Evolutionary conservation across 2,113 vertebrate genomes (phyloP).

Genomic region (Hirundichthys speculiger): DNA sequence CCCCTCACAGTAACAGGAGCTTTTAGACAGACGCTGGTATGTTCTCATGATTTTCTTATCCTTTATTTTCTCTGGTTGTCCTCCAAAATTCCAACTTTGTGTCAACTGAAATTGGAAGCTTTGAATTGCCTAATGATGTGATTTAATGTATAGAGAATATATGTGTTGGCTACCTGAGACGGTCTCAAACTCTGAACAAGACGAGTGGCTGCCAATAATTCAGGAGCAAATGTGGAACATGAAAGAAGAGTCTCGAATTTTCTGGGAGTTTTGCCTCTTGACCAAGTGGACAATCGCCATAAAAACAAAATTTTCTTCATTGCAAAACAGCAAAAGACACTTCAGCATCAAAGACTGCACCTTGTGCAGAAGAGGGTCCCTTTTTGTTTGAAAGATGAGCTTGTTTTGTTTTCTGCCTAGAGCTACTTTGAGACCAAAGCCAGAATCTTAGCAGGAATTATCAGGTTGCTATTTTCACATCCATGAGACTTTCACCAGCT

Average conservation of each 20-base stretch:
- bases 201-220: not conserved
- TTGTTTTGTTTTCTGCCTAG: slow-evolving; percentile 66
- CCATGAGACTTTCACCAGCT: slow-evolving; percentile 41
- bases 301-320: not conserved
- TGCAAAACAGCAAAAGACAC: not conserved
- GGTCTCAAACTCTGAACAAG: not conserved
- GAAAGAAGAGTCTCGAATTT: not conserved
- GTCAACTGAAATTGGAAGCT: slow-evolving; percentile 14
- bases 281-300: not conserved
- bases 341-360: slow-evolving; percentile 42
- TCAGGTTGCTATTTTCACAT: slow-evolving; percentile 61
- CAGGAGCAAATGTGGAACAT: not conserved
- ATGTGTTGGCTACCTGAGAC: not conserved
- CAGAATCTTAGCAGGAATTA: slow-evolving; percentile 59
- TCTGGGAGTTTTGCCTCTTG: slow-evolving; percentile 4
- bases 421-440: slow-evolving; percentile 63
- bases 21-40: too few species aligned
- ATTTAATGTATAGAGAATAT: not conserved
- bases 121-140: not conserved
- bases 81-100: not conserved
- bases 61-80: not conserved
- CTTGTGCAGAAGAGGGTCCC: slow-evolving; percentile 22
- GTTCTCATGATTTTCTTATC: too few species aligned
- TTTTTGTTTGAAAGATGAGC: slow-evolving; percentile 68
- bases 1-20: not conserved